Percentiles rank a stretch among this genome's conserved stretches.
Conservation (phyloP, 2,888 invertebrate genomes). For the Anodontia alba region DNA sequence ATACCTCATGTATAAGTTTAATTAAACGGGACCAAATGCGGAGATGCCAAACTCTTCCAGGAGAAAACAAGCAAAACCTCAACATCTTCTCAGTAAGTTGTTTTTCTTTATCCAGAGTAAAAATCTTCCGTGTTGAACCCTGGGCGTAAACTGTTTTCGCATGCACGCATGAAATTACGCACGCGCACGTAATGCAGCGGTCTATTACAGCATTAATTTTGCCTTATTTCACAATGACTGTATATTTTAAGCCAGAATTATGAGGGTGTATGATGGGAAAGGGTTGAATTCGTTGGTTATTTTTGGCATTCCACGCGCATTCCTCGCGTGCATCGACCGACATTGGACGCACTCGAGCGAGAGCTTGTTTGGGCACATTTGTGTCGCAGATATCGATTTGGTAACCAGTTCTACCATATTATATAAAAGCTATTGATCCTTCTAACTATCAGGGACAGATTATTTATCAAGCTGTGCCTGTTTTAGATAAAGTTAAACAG, state of each 20-base stretch:
- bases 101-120: slow-evolving; percentile 22
- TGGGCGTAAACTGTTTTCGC: slow-evolving; percentile 72
- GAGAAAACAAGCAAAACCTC: slow-evolving; percentile 79
- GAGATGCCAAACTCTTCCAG: slow-evolving; percentile 75
- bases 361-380: slow-evolving; percentile 47
- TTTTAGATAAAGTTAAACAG: slow-evolving; percentile 16
- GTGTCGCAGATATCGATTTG: slow-evolving; percentile 36
- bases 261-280: too few species aligned
- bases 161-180: slow-evolving; percentile 78
- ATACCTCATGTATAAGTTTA: slow-evolving; percentile 66
- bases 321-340: slow-evolving; percentile 55
- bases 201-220: too few species aligned
- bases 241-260: too few species aligned
- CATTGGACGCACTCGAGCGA: slow-evolving; percentile 34
- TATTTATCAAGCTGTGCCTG: slow-evolving; percentile 27
- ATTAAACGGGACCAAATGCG: slow-evolving; percentile 48
- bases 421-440: background rate
- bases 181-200: slow-evolving; percentile 70
- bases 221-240: too few species aligned
- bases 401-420: slow-evolving; percentile 15
- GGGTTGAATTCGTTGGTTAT: too few species aligned
- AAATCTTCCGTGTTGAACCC: slow-evolving; percentile 37
- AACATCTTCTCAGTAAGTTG: slow-evolving; percentile 75
- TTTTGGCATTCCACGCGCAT: slow-evolving; percentile 23
- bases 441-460: slow-evolving; percentile 2